A percentile compares a stretch with the other conserved stretches of the same genome.
phyloP scores from a whole-genome alignment of 2,888 invertebrate species.

The Troilus luridus region DNA sequence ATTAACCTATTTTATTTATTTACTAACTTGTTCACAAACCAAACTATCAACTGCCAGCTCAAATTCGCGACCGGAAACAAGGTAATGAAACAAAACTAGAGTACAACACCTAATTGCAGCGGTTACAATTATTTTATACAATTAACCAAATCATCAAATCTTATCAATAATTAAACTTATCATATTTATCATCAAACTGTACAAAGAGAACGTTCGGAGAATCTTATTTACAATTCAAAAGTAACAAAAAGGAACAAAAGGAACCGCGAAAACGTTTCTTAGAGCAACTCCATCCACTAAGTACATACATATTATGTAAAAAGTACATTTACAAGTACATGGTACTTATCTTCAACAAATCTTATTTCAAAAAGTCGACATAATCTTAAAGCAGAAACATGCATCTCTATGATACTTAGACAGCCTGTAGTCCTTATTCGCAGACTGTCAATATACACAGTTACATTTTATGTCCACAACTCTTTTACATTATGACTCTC shows the following conservation, averaged over 20 bases:
- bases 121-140: slow-evolving; percentile 59
- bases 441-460: slow-evolving; percentile 22
- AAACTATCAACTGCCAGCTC: not conserved
- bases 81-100: slow-evolving; percentile 53
- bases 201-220: slow-evolving; percentile 63
- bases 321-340: slow-evolving; percentile 64
- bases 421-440: slow-evolving; percentile 22
- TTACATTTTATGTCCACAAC: slow-evolving; percentile 32
- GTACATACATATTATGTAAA: slow-evolving; percentile 60
- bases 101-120: slow-evolving; percentile 48
- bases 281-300: slow-evolving; percentile 60
- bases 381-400: slow-evolving; percentile 55
- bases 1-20: slow-evolving; percentile 51
- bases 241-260: slow-evolving; percentile 65
- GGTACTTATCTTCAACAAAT: slow-evolving; percentile 60
- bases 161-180: slow-evolving; percentile 55
- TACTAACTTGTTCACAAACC: not conserved
- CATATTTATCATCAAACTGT: slow-evolving; percentile 62
- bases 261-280: slow-evolving; percentile 63
- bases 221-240: slow-evolving; percentile 61
- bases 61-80: slow-evolving; percentile 12
- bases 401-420: slow-evolving; percentile 52
- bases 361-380: slow-evolving; percentile 43
- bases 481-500: slow-evolving; percentile 20
- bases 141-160: slow-evolving; percentile 52